Base-by-base conservation (phyloP, 2,113 vertebrate species). In the Cyrtonyx montezumae region DNA sequence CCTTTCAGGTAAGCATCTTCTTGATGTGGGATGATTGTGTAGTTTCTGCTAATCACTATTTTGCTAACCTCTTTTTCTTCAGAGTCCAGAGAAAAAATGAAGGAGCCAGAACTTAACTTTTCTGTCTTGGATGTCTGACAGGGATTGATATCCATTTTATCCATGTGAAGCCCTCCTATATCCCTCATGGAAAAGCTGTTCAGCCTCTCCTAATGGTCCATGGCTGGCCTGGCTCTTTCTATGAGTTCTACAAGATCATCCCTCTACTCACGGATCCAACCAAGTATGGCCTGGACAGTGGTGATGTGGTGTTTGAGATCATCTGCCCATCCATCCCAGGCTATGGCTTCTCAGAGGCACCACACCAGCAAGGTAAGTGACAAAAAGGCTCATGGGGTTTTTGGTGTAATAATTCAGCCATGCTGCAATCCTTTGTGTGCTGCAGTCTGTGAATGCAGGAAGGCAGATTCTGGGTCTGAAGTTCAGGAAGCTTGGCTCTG, bases 211-310 rank as follows among this genome's bases (percentile, higher is more conserved):
- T 99, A 95, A 97, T 99, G 87, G 98, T 99, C 46, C 98, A 99
- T 0, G 99, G 99, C 74, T 99, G 99, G 99, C 99, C 99, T 0
- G 98, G 98, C n/a, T 99, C 98, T 78, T 98, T 99, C 91, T 99
- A 97, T 1, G 98, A 99, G 96, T 99, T 99, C 97, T 99, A 99
- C 96, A 98, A 95, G 95, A 98, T 99, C 78, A 92, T 99, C 9
- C 98, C 98, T 25, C 90, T 99, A 67, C 98, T 99, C 84, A 98
- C 98, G 0, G 96, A 98, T 45, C 97, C 97, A 6, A 88, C 93
- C 4, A 32, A 14, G 9, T 89, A 94, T 0, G 46, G 93, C 22
- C 69, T 96, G 59, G 90, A 53, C 2, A 89, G 94, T 28, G 93
- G 94, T 30, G 95, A 97, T 1, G 14, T 98, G 48, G 97, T 91